Percentiles rank a stretch among this genome's conserved stretches.
phyloP scores from a whole-genome alignment of 2,888 invertebrate genomes.

The Lottia gigantea region DNA sequence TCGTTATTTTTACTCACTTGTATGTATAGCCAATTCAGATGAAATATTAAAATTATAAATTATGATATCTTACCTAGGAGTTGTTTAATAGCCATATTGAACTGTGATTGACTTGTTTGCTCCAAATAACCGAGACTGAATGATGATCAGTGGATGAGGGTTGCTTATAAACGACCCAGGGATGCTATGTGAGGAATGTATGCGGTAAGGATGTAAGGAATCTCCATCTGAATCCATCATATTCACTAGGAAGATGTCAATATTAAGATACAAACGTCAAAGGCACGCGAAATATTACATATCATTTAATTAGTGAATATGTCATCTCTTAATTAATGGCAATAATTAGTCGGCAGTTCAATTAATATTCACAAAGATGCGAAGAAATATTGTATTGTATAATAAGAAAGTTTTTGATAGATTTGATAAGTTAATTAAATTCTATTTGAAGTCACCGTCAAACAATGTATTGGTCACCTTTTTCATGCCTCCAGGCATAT shows the following conservation, averaged over 20 bases:
- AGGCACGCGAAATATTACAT: slow-evolving; percentile 1
- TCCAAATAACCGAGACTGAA: neutral
- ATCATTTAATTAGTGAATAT: neutral
- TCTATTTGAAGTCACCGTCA: too few species aligned
- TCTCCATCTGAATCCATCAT: too few species aligned
- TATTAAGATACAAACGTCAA: neutral
- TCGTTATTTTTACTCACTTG: too few species aligned
- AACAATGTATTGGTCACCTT: too few species aligned
- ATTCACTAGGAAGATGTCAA: neutral
- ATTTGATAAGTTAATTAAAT: too few species aligned
- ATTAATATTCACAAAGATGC: neutral
- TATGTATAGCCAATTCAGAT: too few species aligned
- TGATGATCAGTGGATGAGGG: neutral
- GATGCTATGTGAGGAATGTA: neutral
- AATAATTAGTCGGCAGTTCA: neutral
- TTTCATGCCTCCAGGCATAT: too few species aligned
- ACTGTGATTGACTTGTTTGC: neutral
- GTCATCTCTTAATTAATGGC: neutral
- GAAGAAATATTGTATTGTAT: too few species aligned
- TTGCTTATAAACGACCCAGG: neutral
- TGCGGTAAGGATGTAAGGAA: neutral
- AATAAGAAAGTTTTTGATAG: too few species aligned
- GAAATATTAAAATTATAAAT: too few species aligned
- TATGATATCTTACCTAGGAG: too few species aligned
- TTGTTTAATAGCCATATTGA: neutral